Evolutionary conservation across 1,140 invertebrate genomes (phyloP).

Genomic region (Brachionus koreanus): DNA sequence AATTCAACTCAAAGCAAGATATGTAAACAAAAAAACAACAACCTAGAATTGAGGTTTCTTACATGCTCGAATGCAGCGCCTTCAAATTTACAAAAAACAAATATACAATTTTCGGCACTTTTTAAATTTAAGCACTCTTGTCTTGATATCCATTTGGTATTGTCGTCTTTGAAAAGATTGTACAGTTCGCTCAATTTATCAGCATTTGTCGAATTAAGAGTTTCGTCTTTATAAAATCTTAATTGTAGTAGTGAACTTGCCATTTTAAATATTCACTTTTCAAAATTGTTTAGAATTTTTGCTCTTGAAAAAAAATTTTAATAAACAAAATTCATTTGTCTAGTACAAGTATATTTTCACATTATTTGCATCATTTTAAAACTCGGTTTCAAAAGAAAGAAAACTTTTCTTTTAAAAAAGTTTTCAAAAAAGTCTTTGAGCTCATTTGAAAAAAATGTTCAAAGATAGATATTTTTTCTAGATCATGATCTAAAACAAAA

Average conservation of each 20-base stretch:
- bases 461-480: too few species aligned
- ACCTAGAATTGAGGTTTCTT: constrained; percentile 28
- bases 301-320: not conserved
- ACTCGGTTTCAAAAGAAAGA: not conserved
- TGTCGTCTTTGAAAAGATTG: constrained; percentile 40
- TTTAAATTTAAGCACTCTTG: constrained; percentile 43
- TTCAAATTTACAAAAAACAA: constrained; percentile 41
- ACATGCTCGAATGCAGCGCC: constrained; percentile 40
- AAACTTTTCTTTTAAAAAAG: not conserved
- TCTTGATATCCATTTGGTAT: constrained; percentile 29
- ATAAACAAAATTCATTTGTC: not conserved
- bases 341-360: not conserved
- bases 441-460: too few species aligned
- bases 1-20: not conserved
- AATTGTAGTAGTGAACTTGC: constrained; percentile 17
- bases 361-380: not conserved
- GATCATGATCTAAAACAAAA: too few species aligned
- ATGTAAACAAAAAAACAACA: not conserved
- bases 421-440: too few species aligned
- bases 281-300: not conserved
- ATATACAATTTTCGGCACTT: constrained; percentile 36
- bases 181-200: constrained; percentile 27
- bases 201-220: not conserved
- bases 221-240: constrained; percentile 43
- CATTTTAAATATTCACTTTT: constrained; percentile 7